Evolutionary conservation across 1,140 invertebrate genomes (phyloP).

Genomic region (Rhizoglyphus robini): DNA sequence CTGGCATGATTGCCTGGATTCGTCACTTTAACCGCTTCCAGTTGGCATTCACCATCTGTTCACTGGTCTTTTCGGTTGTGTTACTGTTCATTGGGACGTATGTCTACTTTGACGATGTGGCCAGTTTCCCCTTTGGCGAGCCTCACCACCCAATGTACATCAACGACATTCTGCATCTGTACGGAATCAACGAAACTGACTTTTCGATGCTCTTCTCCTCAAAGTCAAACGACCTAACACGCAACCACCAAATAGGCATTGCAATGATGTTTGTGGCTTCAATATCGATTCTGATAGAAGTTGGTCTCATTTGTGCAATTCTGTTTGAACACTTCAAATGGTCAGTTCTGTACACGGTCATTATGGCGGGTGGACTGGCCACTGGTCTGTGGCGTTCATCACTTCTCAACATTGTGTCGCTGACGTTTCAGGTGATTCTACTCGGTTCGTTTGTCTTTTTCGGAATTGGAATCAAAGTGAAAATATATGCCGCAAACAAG

Average conservation of each 20-base stretch:
- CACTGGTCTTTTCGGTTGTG: not conserved
- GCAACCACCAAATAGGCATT: not conserved
- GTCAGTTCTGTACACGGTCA: not conserved
- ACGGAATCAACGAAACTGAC: not conserved
- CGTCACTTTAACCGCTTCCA: not conserved
- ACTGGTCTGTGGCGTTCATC: not conserved
- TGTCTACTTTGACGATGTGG: not conserved
- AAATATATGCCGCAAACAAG: no score
- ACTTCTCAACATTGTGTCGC: no score
- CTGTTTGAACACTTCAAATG: slow-evolving; percentile 14
- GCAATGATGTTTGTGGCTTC: not conserved
- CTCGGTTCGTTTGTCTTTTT: no score
- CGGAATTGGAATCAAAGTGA: no score
- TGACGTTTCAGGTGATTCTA: no score
- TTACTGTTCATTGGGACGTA: not conserved
- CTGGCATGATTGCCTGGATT: not conserved
- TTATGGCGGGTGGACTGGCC: not conserved
- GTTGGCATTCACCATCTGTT: not conserved
- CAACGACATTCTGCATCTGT: not conserved
- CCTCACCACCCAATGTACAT: no score
- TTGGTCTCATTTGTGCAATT: not conserved
- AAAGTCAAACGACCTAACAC: not conserved
- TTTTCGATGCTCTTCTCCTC: no score
- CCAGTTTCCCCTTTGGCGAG: no score
- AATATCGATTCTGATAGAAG: slow-evolving; percentile 6